Conservation (phyloP, 2,888 invertebrate genomes). For the Mythimna lalbum region DNA sequence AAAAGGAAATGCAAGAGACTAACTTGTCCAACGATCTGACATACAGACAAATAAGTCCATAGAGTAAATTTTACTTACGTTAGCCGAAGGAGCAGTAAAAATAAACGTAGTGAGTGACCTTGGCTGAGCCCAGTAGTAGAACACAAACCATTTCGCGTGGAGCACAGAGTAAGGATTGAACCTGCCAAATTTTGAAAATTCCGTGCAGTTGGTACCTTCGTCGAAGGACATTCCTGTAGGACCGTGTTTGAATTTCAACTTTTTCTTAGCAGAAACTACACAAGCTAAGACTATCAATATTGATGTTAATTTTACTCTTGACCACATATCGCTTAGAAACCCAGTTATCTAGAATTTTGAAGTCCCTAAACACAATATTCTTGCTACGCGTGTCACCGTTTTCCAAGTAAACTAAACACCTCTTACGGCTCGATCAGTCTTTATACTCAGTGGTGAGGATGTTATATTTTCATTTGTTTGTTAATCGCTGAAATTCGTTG, state of each 20-base stretch:
- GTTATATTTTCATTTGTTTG: constrained; percentile 32
- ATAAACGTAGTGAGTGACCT: constrained; percentile 37
- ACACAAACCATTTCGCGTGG: constrained; percentile 73
- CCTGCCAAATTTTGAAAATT: constrained; percentile 75
- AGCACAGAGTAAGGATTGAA: constrained; percentile 79
- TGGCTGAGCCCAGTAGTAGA: constrained; percentile 75
- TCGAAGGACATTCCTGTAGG: constrained; percentile 62
- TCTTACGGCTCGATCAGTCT: background rate
- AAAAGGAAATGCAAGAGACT: no score
- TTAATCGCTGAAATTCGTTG: constrained; percentile 2
- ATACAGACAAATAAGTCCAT: background rate
- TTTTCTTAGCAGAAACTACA: constrained; percentile 28
- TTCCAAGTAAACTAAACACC: constrained; percentile 19
- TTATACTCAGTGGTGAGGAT: constrained; percentile 46
- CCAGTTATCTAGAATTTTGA: background rate
- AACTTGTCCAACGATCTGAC: no score
- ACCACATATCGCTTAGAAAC: background rate
- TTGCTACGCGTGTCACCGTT: background rate
- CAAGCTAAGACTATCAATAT: constrained; percentile 17
- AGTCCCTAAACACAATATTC: background rate
- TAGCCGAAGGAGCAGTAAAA: constrained; percentile 69
- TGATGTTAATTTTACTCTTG: constrained; percentile 12
- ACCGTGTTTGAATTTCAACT: constrained; percentile 38
- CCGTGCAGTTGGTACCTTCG: constrained; percentile 71
- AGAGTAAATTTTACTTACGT: constrained; percentile 65